Percentiles rank a stretch among this genome's conserved stretches.
Evolutionary conservation across 2,797 vertebrate species (phyloP).

Genomic region (Coreius guichenoti): DNA sequence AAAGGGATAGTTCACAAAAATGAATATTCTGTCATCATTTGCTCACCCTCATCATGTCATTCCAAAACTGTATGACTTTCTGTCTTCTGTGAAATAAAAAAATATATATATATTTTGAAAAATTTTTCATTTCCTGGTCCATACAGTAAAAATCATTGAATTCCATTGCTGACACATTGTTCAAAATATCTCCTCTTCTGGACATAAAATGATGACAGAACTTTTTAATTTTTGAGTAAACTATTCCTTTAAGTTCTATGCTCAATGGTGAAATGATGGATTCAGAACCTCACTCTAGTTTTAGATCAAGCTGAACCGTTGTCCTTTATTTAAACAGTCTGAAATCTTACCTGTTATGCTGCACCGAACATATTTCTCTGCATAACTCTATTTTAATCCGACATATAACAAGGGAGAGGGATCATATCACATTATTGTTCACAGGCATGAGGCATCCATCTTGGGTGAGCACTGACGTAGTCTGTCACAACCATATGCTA

Average conservation of each 20-base stretch:
- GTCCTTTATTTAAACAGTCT: background rate
- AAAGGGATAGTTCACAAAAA: background rate
- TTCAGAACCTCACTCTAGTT: background rate
- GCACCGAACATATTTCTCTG: slow-evolving; percentile 15
- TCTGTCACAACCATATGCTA: background rate
- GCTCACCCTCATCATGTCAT: background rate
- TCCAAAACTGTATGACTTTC: background rate
- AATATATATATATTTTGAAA: background rate
- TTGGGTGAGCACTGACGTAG: background rate
- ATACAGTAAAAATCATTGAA: background rate
- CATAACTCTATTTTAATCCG: slow-evolving; percentile 13
- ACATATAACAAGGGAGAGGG: background rate
- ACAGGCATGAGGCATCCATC: background rate
- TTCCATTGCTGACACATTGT: background rate
- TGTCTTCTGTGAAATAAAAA: too few relatives aligned
- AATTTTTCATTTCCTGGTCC: background rate
- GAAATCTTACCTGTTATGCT: background rate
- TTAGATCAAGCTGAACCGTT: background rate
- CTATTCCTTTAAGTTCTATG: background rate
- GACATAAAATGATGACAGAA: background rate
- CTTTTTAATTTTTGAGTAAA: background rate
- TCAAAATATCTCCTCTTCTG: background rate
- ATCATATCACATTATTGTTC: slow-evolving; percentile 26
- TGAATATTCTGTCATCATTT: background rate
- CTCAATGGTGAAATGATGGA: background rate